Evolutionary conservation across 2,113 vertebrate genomes (phyloP).

Genomic region (Parotia lawesii): DNA sequence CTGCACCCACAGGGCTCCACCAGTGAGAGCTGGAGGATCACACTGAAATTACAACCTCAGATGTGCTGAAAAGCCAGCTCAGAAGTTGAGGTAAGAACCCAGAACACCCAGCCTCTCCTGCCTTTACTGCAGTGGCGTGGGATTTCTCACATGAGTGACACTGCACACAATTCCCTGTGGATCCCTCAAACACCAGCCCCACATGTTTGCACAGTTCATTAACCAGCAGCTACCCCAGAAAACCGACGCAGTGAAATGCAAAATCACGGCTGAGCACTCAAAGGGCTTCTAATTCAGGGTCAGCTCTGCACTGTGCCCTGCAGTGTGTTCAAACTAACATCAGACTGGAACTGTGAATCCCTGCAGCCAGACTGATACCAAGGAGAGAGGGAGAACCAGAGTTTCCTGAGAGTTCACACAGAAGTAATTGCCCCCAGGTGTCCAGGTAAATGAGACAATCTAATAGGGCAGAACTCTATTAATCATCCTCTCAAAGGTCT

Average conservation of each 20-base stretch:
- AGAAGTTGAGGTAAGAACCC: neutral
- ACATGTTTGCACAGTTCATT: neutral
- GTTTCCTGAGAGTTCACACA: neutral
- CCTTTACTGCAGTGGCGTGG: neutral
- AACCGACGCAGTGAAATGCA: neutral
- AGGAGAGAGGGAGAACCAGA: neutral
- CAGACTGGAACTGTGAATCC: neutral
- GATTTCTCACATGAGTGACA: neutral
- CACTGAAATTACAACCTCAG: neutral
- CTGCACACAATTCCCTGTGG: neutral
- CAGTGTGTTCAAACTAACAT: neutral
- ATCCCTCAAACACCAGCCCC: neutral
- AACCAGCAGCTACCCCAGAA: neutral
- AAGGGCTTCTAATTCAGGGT: neutral
- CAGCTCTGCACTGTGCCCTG: neutral
- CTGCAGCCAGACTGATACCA: neutral
- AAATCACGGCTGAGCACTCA: neutral
- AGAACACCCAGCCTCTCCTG: neutral
- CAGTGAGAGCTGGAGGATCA: neutral
- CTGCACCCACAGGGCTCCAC: neutral
- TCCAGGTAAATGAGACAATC: neutral
- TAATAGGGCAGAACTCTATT: neutral
- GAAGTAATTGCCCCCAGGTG: neutral
- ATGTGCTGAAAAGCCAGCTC: neutral
- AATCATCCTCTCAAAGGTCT: neutral